These are phyloP conservation scores for Phrynosoma blainvillii DNA, from an alignment of 2,113 vertebrate species.

Conservation along the genomic window DNA sequence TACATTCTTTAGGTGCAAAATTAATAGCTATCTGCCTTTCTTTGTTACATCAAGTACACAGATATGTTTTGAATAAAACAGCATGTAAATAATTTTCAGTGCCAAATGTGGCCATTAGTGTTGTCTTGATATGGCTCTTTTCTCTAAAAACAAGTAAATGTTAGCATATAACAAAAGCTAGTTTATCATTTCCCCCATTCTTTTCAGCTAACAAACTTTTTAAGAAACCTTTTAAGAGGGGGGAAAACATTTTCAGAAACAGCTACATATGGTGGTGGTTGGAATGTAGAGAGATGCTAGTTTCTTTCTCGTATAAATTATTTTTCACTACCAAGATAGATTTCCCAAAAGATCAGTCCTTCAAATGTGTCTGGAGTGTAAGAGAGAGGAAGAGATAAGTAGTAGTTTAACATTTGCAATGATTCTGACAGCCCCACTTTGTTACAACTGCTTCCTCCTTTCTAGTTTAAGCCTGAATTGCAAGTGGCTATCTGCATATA, in stretches of 20 bases:
- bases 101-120: constrained; percentile 5
- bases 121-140: background rate
- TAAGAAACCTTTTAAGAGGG: background rate
- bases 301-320: background rate
- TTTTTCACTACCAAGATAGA: background rate
- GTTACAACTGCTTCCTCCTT: background rate
- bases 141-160: constrained; percentile 10
- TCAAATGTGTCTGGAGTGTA: too few species aligned
- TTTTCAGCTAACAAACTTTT: constrained; percentile 16
- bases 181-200: background rate
- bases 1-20: constrained; percentile 3
- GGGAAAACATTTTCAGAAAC: background rate
- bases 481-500: background rate
- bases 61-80: constrained; percentile 15
- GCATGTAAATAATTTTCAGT: constrained; percentile 8
- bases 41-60: constrained; percentile 37
- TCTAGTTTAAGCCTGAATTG: background rate
- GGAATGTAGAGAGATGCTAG: background rate
- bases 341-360: background rate
- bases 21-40: constrained; percentile 33
- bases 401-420: background rate
- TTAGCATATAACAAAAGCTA: rapidly evolving
- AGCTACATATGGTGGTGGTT: too few species aligned
- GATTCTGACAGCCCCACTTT: background rate
- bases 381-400: background rate